A percentile compares a stretch with the other conserved stretches of the same genome.
These are phyloP conservation scores for Zaprionus lachaisei DNA, from an alignment of 1,140 invertebrate species.

Conservation along the genomic window DNA sequence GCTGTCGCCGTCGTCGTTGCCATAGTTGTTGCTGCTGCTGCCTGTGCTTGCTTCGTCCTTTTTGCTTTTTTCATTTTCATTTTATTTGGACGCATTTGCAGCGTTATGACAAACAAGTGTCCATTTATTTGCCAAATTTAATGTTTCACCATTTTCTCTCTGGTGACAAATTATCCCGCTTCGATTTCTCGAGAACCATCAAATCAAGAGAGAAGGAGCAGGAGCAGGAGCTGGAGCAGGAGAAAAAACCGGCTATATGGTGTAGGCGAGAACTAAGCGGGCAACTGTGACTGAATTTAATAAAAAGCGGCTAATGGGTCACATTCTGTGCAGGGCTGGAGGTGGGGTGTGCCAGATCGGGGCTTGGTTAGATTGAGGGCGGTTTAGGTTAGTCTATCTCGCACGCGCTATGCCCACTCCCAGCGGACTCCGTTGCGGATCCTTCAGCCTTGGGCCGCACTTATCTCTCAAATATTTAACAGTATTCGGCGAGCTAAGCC, in stretches of 20 bases:
- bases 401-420: slow-evolving; percentile 15
- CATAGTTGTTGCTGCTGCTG: slow-evolving; percentile 27
- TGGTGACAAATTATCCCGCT: slow-evolving; percentile 80
- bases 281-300: slow-evolving; percentile 79
- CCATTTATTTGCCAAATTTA: slow-evolving; percentile 83
- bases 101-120: slow-evolving; percentile 83
- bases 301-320: slow-evolving; percentile 72
- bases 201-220: slow-evolving; percentile 22
- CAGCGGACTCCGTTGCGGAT: slow-evolving; percentile 23
- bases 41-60: slow-evolving; percentile 29
- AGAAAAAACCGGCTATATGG: background rate
- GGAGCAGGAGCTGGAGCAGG: background rate
- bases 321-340: slow-evolving; percentile 49
- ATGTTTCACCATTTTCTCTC: slow-evolving; percentile 77
- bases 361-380: background rate
- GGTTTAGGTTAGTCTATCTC: background rate
- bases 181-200: slow-evolving; percentile 72
- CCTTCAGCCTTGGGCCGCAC: slow-evolving; percentile 31
- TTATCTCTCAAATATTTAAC: slow-evolving; percentile 80
- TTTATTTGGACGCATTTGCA: slow-evolving; percentile 79
- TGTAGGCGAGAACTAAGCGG: slow-evolving; percentile 32
- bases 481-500: slow-evolving; percentile 35
- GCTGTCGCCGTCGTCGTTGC: slow-evolving; percentile 32
- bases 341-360: background rate
- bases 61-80: slow-evolving; percentile 61